Evolutionary conservation across 2,797 vertebrate species (phyloP).

Genomic region (Catharus ustulatus): DNA sequence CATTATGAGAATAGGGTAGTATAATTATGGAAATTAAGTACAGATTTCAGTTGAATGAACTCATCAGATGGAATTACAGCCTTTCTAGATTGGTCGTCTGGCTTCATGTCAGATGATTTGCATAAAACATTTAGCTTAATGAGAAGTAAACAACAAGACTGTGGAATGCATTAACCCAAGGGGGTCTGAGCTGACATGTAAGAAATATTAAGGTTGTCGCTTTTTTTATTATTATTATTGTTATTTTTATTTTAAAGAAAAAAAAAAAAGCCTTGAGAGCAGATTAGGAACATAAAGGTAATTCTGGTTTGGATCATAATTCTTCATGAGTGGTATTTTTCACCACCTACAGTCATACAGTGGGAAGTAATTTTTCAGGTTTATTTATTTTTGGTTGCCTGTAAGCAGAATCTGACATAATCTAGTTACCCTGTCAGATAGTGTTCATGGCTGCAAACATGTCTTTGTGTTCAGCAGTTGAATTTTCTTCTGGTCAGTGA

Average conservation of each 20-base stretch:
- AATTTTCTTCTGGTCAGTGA: conserved; percentile 54
- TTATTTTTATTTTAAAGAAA: conserved; percentile 34
- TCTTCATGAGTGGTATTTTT: conserved; percentile 59
- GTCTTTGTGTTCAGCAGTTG: conserved; percentile 22
- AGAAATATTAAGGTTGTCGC: conserved; percentile 70
- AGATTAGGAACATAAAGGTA: conserved; percentile 56
- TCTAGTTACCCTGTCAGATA: conserved; percentile 66
- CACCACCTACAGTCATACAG: conserved; percentile 45
- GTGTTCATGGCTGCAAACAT: conserved; percentile 22
- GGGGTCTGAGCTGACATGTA: conserved; percentile 68
- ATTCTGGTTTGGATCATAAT: conserved; percentile 48
- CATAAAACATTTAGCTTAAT: conserved; percentile 83
- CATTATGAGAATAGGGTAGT: conserved; percentile 79
- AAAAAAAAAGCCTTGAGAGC: conserved; percentile 59
- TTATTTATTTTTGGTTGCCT: conserved; percentile 70
- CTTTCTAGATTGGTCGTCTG: conserved; percentile 78
- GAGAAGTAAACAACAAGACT: conserved; percentile 80
- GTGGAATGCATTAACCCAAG: conserved; percentile 74
- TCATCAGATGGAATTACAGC: conserved; percentile 82
- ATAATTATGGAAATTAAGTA: conserved; percentile 83
- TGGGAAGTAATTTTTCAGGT: conserved; percentile 65
- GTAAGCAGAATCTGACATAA: conserved; percentile 71
- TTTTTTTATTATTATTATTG: neutral
- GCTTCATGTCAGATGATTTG: conserved; percentile 80
- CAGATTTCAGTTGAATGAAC: conserved; percentile 82